These are phyloP conservation scores for Heloderma charlesbogerti DNA, from an alignment of 2,113 vertebrate genomes.

Conservation along the genomic window DNA sequence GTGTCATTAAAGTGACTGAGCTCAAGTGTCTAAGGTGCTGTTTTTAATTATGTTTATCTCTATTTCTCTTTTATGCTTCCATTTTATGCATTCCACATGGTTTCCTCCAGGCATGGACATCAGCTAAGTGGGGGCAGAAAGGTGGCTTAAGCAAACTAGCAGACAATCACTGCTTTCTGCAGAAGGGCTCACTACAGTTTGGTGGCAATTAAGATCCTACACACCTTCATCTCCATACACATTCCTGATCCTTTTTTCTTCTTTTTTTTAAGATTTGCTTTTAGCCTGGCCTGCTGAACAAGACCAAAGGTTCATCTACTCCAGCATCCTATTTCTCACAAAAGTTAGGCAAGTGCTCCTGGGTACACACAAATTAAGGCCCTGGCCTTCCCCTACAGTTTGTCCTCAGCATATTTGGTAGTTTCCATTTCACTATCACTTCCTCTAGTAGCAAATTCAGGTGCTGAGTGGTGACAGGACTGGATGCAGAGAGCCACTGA, in stretches of 20 bases:
- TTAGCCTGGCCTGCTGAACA: background rate
- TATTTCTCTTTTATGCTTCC: slow-evolving; percentile 73
- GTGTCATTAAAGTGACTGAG: slow-evolving; percentile 74
- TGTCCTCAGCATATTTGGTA: background rate
- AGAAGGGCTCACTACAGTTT: slow-evolving; percentile 59
- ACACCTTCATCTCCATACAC: slow-evolving; percentile 48
- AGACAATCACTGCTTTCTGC: slow-evolving; percentile 68
- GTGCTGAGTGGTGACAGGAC: background rate
- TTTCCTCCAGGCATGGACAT: slow-evolving; percentile 72
- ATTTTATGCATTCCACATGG: slow-evolving; percentile 79
- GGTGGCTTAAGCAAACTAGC: slow-evolving; percentile 61
- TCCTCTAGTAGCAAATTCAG: background rate
- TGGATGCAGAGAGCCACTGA: background rate
- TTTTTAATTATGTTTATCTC: slow-evolving; percentile 84
- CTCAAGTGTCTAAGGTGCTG: slow-evolving; percentile 72
- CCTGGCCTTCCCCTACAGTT: too few species aligned
- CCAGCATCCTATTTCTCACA: background rate
- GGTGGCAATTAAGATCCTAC: slow-evolving; percentile 60
- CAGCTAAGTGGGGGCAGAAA: slow-evolving; percentile 56
- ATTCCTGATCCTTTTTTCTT: slow-evolving; percentile 46
- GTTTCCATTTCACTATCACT: background rate
- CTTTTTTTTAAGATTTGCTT: background rate
- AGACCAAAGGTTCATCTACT: background rate
- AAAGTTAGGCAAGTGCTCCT: background rate
- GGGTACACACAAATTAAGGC: background rate